These are phyloP conservation scores for Chunga burmeisteri DNA, from an alignment of 2,113 vertebrate genomes.

Conservation along the genomic window DNA sequence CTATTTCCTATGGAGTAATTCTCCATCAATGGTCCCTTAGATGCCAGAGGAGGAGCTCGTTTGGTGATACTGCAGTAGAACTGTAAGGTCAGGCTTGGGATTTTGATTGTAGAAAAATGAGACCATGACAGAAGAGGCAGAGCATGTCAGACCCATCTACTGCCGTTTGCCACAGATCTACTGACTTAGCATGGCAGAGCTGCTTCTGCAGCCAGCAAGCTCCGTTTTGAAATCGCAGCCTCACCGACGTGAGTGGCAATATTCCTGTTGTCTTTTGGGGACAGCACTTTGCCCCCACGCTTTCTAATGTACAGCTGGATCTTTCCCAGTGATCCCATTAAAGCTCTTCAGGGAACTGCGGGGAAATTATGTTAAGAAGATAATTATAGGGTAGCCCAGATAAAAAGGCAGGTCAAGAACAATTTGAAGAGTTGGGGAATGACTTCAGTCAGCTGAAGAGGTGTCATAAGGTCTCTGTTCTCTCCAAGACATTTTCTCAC, in stretches of 20 bases:
- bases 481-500: neutral
- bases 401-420: conserved; percentile 33
- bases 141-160: neutral
- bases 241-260: fast-evolving
- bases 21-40: neutral
- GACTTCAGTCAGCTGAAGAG: conserved; percentile 12
- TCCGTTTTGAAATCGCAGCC: neutral
- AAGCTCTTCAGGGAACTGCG: neutral
- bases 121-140: neutral
- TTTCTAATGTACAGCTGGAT: conserved; percentile 22
- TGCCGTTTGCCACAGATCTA: neutral
- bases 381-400: neutral
- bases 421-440: neutral
- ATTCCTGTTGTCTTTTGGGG: neutral
- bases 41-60: neutral
- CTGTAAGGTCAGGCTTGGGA: neutral
- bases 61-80: neutral
- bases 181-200: neutral
- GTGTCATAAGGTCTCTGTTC: neutral
- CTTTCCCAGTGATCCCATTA: conserved; percentile 58
- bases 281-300: neutral
- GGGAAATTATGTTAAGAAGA: conserved; percentile 38
- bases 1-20: neutral
- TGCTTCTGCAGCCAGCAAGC: neutral
- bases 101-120: neutral